phyloP scores from a whole-genome alignment of 2,797 vertebrate genomes.

The Ara ararauna region DNA sequence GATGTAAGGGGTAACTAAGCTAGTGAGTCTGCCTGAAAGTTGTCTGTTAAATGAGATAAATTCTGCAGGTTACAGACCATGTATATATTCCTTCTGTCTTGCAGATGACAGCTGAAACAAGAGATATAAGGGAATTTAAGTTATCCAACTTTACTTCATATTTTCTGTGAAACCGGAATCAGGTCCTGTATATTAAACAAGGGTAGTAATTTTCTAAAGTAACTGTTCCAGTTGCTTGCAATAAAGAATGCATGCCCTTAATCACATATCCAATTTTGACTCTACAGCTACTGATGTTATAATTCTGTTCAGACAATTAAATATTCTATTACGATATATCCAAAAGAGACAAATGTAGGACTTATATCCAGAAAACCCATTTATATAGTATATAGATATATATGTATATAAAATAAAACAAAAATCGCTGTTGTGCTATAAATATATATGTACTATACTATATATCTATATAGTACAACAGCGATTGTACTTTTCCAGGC shows the following conservation, averaged over 20 bases:
- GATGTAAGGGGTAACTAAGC: background rate
- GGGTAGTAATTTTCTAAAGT: background rate
- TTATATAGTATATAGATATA: too few species aligned
- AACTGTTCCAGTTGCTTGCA: background rate
- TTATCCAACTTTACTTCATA: background rate
- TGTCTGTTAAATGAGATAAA: background rate
- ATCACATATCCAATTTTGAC: background rate
- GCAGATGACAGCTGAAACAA: background rate
- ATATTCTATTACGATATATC: background rate
- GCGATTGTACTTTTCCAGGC: fast-evolving
- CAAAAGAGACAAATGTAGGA: background rate
- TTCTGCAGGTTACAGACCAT: background rate
- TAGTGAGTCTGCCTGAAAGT: background rate
- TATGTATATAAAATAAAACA: too few species aligned
- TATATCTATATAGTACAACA: background rate
- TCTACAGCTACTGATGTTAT: background rate
- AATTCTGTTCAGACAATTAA: background rate
- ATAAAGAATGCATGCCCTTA: background rate
- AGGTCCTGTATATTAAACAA: background rate
- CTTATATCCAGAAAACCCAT: background rate
- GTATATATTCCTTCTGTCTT: background rate
- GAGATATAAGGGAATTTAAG: background rate
- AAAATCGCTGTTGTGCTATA: too few species aligned
- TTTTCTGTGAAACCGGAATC: background rate
- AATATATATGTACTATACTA: too few species aligned